phyloP scores from a whole-genome alignment of 1,140 invertebrate genomes.

The Dinothrombium tinctorium region DNA sequence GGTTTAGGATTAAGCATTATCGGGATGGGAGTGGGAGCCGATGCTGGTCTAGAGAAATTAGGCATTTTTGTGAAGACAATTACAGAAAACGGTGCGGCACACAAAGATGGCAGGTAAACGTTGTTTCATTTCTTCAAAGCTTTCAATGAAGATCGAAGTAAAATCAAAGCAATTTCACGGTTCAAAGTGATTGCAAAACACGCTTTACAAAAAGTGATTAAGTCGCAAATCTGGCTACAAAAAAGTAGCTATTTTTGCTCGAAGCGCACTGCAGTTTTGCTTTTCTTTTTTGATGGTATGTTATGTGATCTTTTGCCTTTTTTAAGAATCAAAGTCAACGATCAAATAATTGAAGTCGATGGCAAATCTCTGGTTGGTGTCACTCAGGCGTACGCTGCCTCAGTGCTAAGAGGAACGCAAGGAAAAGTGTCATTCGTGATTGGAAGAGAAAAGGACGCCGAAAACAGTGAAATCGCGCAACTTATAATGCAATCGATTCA shows the following conservation, averaged over 20 bases:
- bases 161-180: too few species aligned
- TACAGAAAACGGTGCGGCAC: slow-evolving; percentile 78
- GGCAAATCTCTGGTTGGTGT: slow-evolving; percentile 96
- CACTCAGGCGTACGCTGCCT: slow-evolving; percentile 91
- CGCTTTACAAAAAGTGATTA: too few species aligned
- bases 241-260: too few species aligned
- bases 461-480: slow-evolving; percentile 54
- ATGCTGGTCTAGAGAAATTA: slow-evolving; percentile 82
- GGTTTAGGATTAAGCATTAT: slow-evolving; percentile 87
- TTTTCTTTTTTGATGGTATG: too few species aligned
- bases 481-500: slow-evolving; percentile 67
- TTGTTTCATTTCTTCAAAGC: too few species aligned
- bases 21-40: slow-evolving; percentile 85
- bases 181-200: too few species aligned
- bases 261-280: too few species aligned
- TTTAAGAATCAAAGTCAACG: slow-evolving; percentile 53
- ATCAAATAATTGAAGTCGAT: slow-evolving; percentile 98
- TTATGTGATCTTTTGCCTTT: neutral
- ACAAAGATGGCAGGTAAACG: slow-evolving; percentile 52
- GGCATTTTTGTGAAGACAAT: slow-evolving; percentile 97
- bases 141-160: neutral
- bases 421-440: slow-evolving; percentile 72
- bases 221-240: too few species aligned
- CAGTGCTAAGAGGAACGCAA: slow-evolving; percentile 81
- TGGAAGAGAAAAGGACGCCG: slow-evolving; percentile 73